phyloP scores from a whole-genome alignment of 2,797 vertebrate genomes.

The Syncerus caffer region DNA sequence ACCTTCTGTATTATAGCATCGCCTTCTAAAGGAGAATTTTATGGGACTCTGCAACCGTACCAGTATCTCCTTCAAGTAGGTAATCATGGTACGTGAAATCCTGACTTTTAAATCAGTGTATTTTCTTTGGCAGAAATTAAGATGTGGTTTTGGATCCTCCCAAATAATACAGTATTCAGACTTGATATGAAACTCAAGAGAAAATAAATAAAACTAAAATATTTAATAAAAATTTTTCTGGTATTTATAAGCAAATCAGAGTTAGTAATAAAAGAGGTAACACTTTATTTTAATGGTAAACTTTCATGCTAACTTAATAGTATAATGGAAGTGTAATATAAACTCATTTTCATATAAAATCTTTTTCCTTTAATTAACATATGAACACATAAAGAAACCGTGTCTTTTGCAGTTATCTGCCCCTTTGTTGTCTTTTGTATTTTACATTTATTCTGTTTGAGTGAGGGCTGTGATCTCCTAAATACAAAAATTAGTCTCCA shows the following conservation, averaged over 20 bases:
- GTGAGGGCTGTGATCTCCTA: not conserved
- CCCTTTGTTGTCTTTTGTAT: not conserved
- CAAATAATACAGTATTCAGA: constrained; percentile 21
- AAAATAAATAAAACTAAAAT: constrained; percentile 64
- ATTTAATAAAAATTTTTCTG: constrained; percentile 50
- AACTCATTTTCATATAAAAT: constrained; percentile 54
- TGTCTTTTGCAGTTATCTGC: not conserved
- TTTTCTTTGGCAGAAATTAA: constrained; percentile 36
- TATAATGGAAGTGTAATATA: constrained; percentile 53
- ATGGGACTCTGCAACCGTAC: not conserved
- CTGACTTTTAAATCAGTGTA: not conserved
- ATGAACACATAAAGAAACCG: constrained; percentile 1
- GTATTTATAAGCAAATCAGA: constrained; percentile 38
- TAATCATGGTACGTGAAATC: not conserved
- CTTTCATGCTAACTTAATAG: constrained; percentile 56
- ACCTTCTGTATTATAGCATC: not conserved
- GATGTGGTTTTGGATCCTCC: constrained; percentile 14
- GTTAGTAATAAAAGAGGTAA: constrained; percentile 49
- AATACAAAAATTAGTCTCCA: not conserved
- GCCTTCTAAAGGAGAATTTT: constrained; percentile 44
- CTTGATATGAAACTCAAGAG: constrained; percentile 35
- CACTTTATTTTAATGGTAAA: constrained; percentile 68
- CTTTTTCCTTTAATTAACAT: constrained; percentile 29
- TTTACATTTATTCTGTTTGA: not conserved
- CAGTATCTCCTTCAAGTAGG: constrained; percentile 3